Percentiles rank a stretch among this genome's conserved stretches.
Evolutionary conservation across 2,113 vertebrate genomes (phyloP).

Genomic region (Coturnix japonica): DNA sequence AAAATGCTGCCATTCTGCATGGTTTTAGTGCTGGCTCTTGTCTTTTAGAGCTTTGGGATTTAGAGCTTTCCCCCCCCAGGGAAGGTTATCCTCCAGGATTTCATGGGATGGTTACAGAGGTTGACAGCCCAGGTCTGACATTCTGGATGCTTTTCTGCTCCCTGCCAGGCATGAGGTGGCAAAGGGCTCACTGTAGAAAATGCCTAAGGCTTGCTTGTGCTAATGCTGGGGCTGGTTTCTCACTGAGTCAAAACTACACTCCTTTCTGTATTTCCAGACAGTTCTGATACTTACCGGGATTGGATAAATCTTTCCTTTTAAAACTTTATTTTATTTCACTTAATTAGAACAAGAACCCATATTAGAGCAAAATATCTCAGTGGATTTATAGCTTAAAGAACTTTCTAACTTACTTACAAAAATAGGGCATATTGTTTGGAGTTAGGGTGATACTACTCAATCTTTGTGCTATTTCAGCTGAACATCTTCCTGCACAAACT

Average conservation of each 20-base stretch:
- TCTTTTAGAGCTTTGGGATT: neutral
- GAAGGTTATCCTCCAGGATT: neutral
- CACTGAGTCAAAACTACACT: neutral
- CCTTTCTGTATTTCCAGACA: neutral
- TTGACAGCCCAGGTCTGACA: neutral
- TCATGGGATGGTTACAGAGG: neutral
- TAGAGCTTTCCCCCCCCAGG: accelerated
- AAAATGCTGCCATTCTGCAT: accelerated
- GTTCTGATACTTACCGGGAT: neutral
- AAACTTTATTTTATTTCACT: neutral
- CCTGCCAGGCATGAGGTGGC: neutral
- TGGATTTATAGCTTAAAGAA: accelerated
- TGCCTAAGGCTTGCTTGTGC: neutral
- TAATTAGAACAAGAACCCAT: neutral
- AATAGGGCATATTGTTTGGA: neutral
- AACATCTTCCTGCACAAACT: accelerated
- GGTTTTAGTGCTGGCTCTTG: neutral
- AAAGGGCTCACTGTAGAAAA: neutral
- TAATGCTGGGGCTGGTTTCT: neutral
- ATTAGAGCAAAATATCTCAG: neutral
- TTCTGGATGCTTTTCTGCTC: neutral
- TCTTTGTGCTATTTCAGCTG: neutral
- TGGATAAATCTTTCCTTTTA: neutral
- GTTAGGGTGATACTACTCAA: neutral
- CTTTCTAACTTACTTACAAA: neutral